phyloP scores from a whole-genome alignment of 2,888 invertebrate genomes.

The Allophyes oxyacanthae region DNA sequence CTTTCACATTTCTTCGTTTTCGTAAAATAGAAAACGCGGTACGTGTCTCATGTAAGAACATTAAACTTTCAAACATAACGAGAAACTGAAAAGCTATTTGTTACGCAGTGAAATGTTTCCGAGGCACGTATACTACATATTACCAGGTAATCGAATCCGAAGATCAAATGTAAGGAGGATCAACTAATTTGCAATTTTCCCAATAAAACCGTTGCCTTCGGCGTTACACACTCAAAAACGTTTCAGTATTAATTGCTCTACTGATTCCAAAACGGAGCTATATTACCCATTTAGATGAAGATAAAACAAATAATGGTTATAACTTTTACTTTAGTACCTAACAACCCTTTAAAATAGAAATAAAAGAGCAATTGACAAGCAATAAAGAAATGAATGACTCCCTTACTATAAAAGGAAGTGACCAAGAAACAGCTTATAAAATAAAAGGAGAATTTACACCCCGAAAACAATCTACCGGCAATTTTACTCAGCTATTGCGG shows the following conservation, averaged over 20 bases:
- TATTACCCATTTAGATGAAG: slow-evolving; percentile 82
- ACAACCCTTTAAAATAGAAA: slow-evolving; percentile 57
- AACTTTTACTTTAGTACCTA: slow-evolving; percentile 61
- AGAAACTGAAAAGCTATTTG: slow-evolving; percentile 71
- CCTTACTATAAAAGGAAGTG: slow-evolving; percentile 59
- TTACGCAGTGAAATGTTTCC: slow-evolving; percentile 59
- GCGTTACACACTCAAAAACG: slow-evolving; percentile 67
- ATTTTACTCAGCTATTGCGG: slow-evolving; percentile 80
- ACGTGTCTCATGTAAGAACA: slow-evolving; percentile 69
- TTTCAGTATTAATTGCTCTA: slow-evolving; percentile 78
- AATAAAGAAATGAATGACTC: slow-evolving; percentile 55
- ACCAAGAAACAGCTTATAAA: slow-evolving; percentile 71
- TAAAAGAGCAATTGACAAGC: slow-evolving; percentile 57
- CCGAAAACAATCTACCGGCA: slow-evolving; percentile 81
- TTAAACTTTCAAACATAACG: slow-evolving; percentile 64
- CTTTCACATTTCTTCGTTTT: slow-evolving; percentile 63
- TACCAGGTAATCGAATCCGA: slow-evolving; percentile 73
- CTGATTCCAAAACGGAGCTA: slow-evolving; percentile 71
- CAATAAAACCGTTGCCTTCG: slow-evolving; percentile 80
- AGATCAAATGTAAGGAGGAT: slow-evolving; percentile 73
- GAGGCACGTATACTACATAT: slow-evolving; percentile 74
- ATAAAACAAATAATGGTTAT: slow-evolving; percentile 74
- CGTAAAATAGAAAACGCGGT: slow-evolving; percentile 62
- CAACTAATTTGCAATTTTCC: slow-evolving; percentile 81
- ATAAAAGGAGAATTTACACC: slow-evolving; percentile 77